Conservation (phyloP, 2,113 vertebrate genomes). For the Marmota monax region DNA sequence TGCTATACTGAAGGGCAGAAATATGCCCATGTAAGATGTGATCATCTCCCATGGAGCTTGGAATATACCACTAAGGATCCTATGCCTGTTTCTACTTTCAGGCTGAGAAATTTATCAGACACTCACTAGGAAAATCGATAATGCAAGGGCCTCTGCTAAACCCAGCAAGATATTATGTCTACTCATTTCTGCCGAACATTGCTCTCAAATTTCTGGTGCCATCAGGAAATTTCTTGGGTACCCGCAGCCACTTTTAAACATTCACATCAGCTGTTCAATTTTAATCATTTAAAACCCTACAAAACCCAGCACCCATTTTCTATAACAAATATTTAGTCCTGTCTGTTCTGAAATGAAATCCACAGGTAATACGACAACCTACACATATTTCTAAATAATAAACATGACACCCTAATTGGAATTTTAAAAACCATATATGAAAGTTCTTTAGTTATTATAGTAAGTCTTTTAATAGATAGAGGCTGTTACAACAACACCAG, state of each 20-base stretch:
- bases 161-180: not conserved
- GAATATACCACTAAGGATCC: not conserved
- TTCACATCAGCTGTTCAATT: not conserved
- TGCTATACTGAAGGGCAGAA: not conserved
- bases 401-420: not conserved
- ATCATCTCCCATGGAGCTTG: not conserved
- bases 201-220: conserved; percentile 21
- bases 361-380: not conserved
- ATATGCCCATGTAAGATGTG: not conserved
- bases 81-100: not conserved
- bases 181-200: not conserved
- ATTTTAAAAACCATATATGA: not conserved
- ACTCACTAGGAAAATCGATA: not conserved
- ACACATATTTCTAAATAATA: not conserved
- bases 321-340: not conserved
- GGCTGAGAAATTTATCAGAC: not conserved
- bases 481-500: not conserved
- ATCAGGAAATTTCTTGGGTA: conserved; percentile 15
- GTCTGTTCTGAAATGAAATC: conserved; percentile 21
- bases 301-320: not conserved
- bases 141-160: not conserved
- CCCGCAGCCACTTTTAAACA: conserved; percentile 23
- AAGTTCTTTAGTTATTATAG: not conserved
- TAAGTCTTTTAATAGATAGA: not conserved
- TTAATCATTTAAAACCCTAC: not conserved